Conservation (phyloP, 2,113 vertebrate species). For the Melanotaenia duboulayi region DNA sequence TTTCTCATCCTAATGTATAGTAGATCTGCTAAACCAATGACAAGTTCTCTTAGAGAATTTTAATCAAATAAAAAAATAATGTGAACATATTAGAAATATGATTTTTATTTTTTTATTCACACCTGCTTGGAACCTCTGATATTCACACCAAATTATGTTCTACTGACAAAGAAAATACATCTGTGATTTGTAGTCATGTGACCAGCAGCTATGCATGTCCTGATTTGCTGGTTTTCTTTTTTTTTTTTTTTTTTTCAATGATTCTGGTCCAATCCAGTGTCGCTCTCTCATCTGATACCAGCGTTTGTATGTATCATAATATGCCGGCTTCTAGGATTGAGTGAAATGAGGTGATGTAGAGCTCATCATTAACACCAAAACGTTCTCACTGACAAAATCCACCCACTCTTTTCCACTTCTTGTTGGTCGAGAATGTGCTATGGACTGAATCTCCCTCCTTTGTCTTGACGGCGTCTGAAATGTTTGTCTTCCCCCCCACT, state of each 20-base stretch:
- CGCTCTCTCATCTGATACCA: constrained; percentile 16
- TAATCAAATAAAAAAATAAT: background rate
- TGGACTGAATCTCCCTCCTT: constrained; percentile 84
- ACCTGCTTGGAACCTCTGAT: constrained; percentile 3
- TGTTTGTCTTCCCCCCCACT: constrained; percentile 76
- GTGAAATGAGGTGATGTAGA: constrained; percentile 38
- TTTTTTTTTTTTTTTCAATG: background rate
- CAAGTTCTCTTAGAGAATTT: background rate
- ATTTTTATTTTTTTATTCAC: background rate
- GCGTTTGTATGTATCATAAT: constrained; percentile 31
- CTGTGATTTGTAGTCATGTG: constrained; percentile 28
- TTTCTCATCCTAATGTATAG: background rate
- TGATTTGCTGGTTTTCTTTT: constrained; percentile 50
- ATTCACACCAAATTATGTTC: background rate
- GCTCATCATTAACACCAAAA: constrained; percentile 47
- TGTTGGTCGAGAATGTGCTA: constrained; percentile 76
- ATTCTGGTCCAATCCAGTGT: constrained; percentile 11
- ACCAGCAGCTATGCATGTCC: constrained; percentile 48
- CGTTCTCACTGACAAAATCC: constrained; percentile 53
- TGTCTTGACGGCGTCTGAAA: constrained; percentile 81
- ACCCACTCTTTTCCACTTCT: constrained; percentile 74
- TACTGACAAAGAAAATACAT: constrained; percentile 3
- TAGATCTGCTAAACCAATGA: background rate
- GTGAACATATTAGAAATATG: too few species aligned
- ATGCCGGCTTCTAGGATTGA: constrained; percentile 35